Percentiles rank a stretch among this genome's conserved stretches.
These are phyloP conservation scores for Palaemon carinicauda DNA, from an alignment of 1,140 invertebrate species.

Conservation along the genomic window DNA sequence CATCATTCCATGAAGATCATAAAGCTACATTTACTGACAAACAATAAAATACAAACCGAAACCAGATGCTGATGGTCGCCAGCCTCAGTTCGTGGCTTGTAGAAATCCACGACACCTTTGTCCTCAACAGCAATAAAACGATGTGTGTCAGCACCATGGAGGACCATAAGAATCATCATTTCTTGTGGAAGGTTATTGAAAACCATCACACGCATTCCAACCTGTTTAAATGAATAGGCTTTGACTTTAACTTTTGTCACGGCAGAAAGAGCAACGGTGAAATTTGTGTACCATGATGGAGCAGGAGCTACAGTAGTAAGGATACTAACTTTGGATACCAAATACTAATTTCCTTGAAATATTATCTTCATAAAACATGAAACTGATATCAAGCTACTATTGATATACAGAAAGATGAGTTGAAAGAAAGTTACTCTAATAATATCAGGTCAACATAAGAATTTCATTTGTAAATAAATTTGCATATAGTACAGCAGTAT, in stretches of 20 bases:
- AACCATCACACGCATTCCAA: constrained; percentile 60
- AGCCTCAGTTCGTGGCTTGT: constrained; percentile 63
- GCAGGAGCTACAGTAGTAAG: too few species aligned
- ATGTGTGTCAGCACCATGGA: constrained; percentile 67
- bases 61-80: constrained; percentile 68
- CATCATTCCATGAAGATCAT: too few species aligned
- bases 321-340: too few species aligned
- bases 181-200: constrained; percentile 60
- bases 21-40: too few species aligned
- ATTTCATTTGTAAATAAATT: too few species aligned
- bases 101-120: constrained; percentile 69
- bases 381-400: too few species aligned
- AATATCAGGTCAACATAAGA: too few species aligned
- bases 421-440: too few species aligned
- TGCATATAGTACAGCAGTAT: too few species aligned
- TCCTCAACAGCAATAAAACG: constrained; percentile 70
- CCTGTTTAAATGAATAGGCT: background rate
- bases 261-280: background rate
- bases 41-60: constrained; percentile 65
- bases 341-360: too few species aligned
- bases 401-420: too few species aligned
- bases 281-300: background rate
- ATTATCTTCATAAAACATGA: too few species aligned
- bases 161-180: constrained; percentile 64
- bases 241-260: background rate